Conservation (phyloP, 2,888 invertebrate species). For the Sminthurides aquaticus region DNA sequence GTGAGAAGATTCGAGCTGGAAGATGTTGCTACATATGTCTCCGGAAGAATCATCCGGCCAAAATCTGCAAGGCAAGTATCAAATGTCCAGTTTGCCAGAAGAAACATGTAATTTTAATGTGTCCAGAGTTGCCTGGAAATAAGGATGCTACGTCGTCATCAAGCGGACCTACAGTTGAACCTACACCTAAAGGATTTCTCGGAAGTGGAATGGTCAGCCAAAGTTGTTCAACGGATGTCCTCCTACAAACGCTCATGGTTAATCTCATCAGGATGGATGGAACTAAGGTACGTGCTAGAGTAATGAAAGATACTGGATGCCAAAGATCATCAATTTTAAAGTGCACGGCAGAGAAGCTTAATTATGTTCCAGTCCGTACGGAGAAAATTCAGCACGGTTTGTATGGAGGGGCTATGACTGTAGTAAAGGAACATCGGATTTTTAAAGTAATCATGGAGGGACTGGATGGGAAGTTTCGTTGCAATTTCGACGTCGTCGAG, state of each 20-base stretch:
- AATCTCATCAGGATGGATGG: neutral
- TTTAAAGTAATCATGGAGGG: neutral
- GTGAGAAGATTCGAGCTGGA: slow-evolving; percentile 24
- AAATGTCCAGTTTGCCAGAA: slow-evolving; percentile 38
- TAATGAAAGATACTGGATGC: neutral
- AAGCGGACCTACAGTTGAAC: slow-evolving; percentile 10
- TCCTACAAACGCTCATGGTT: neutral
- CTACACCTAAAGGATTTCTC: neutral
- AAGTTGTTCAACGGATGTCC: neutral
- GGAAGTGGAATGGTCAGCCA: neutral
- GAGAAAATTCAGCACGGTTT: neutral
- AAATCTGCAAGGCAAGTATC: slow-evolving; percentile 34
- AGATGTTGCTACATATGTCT: slow-evolving; percentile 42
- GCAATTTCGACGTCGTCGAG: neutral
- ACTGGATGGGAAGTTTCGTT: neutral
- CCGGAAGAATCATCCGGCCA: slow-evolving; percentile 34
- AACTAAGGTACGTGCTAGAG: neutral
- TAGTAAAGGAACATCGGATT: neutral
- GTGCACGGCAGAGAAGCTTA: neutral
- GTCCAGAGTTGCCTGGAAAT: too few relatives aligned
- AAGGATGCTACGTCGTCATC: too few relatives aligned
- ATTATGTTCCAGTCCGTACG: neutral
- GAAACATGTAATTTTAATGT: slow-evolving; percentile 40
- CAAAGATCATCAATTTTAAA: neutral
- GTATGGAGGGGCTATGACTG: neutral